phyloP scores from a whole-genome alignment of 2,797 vertebrate genomes.

The Arrhamphus sclerolepis region DNA sequence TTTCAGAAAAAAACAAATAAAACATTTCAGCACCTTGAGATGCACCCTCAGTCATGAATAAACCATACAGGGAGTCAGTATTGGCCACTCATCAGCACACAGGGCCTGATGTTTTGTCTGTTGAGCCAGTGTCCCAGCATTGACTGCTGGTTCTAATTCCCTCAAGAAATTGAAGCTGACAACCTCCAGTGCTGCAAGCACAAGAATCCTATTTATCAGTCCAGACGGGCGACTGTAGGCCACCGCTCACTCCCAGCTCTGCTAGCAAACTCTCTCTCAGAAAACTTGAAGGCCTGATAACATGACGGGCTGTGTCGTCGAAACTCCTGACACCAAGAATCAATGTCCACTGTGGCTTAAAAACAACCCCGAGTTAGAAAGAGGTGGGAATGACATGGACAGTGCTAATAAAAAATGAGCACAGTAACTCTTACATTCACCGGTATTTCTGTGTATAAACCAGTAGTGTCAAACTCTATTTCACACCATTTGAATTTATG shows the following conservation, averaged over 20 bases:
- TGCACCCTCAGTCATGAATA: conserved; percentile 51
- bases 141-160: conserved; percentile 77
- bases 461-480: too few relatives aligned
- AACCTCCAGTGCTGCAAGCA: conserved; percentile 74
- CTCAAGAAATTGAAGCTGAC: conserved; percentile 74
- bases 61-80: conserved; percentile 45
- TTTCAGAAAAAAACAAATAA: conserved; percentile 31
- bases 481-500: too few relatives aligned
- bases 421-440: too few relatives aligned
- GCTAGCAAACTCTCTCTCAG: conserved; percentile 61
- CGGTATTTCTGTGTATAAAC: too few relatives aligned
- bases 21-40: conserved; percentile 34
- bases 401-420: too few relatives aligned
- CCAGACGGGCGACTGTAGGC: conserved; percentile 53
- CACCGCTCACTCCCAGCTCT: conserved; percentile 50
- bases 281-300: too few relatives aligned
- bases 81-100: conserved; percentile 50
- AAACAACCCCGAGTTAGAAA: too few relatives aligned
- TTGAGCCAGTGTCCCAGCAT: conserved; percentile 63
- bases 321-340: too few relatives aligned
- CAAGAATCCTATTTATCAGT: conserved; percentile 81
- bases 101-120: conserved; percentile 49
- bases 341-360: too few relatives aligned
- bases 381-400: too few relatives aligned
- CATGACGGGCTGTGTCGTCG: too few relatives aligned